Base-by-base conservation (phyloP, 35 echinoderm and acorn worm genomes). In the Nesometra sesokonis region DNA sequence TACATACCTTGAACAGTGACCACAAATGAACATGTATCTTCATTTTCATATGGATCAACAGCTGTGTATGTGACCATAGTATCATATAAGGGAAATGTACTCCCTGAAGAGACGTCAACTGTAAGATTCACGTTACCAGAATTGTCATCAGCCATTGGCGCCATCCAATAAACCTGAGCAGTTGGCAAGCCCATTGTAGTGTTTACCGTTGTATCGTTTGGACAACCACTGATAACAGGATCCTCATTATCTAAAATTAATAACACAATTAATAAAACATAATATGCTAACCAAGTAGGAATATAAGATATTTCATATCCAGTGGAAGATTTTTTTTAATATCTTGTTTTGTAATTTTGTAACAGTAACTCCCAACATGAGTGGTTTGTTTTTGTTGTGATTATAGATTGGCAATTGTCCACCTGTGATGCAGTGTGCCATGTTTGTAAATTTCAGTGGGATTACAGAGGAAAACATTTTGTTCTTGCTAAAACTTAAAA, bases 51-150 rank as follows among this genome's bases (percentile, higher is more conserved):
- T 5, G 47, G 78, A 87, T 93, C 92, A 21, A 78, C 57, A 17
- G 92, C 84, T 11, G 88, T 89, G 88, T 89, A 93, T 0, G 57
- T 84, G 29, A 93, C 92, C 32, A 67, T 30, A 38, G 36, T 88
- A 43, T 79, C 35, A 17, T 84, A 82, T 36, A 92, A 85, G 11
- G 81, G 13, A 32, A 92, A 92, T 81, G 34, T 77, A 38, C 84
- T 47, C 5, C 86, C 91, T 13, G 86, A 78, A 17, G 30, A 27
- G 34, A 79, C 32, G 32, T 47, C 46, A 0, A 82, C 84, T 11
- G 82, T 88, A 32, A 92, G 35, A 0, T 21, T 78, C 67, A 34
- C 36, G 3, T 9, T 52, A 29, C 47, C 80, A 37, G 91, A 84
- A 30, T 92, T 92, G 52, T 92, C 91, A 9, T 52, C 67, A 32